Evolutionary conservation across 2,888 invertebrate genomes (phyloP).

Genomic region (Poecilus cupreus): DNA sequence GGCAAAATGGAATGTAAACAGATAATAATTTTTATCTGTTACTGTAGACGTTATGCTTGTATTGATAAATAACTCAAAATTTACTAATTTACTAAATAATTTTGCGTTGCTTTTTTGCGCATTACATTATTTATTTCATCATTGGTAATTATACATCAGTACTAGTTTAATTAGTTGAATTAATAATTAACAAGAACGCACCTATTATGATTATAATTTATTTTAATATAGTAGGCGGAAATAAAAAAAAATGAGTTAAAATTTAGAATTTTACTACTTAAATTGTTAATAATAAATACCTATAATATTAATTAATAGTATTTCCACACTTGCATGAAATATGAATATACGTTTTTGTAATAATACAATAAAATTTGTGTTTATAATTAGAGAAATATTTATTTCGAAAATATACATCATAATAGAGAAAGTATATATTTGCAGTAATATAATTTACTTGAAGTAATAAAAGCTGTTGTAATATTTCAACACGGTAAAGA

Average conservation of each 20-base stretch:
- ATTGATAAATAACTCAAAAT: background rate
- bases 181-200: background rate
- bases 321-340: background rate
- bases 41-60: background rate
- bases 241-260: background rate
- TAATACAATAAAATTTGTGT: background rate
- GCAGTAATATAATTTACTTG: background rate
- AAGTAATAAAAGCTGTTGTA: background rate
- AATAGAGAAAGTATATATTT: constrained; percentile 29
- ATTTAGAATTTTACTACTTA: background rate
- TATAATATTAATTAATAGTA: background rate
- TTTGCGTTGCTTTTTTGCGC: background rate
- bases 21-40: constrained; percentile 22
- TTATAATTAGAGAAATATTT: background rate
- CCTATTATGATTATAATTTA: background rate
- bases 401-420: background rate
- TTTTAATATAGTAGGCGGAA: background rate
- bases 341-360: background rate
- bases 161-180: background rate
- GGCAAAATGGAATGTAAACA: background rate
- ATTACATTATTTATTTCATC: background rate
- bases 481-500: background rate
- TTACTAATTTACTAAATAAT: background rate
- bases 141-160: background rate
- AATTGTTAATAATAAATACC: background rate